phyloP scores from a whole-genome alignment of 1,140 invertebrate species.

The Aphidius ervi region DNA sequence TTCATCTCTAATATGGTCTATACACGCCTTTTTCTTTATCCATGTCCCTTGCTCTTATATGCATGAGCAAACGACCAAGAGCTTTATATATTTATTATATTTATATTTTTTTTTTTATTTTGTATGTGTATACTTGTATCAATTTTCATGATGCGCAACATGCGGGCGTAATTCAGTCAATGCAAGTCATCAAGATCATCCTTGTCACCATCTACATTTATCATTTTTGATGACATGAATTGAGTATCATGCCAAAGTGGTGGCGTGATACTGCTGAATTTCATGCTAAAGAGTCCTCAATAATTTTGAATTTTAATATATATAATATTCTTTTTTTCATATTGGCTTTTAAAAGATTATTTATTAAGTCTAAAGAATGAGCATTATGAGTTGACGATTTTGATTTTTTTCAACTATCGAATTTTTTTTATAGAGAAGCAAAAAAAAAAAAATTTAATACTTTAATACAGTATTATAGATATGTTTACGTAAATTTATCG shows the following conservation, averaged over 20 bases:
- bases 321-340: neutral
- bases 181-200: constrained; percentile 45
- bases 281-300: constrained; percentile 29
- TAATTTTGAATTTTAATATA: constrained; percentile 4
- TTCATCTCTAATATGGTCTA: constrained; percentile 25
- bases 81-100: constrained; percentile 29
- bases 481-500: constrained; percentile 48
- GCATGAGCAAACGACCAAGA: neutral
- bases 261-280: constrained; percentile 40
- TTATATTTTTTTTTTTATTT: too few relatives aligned
- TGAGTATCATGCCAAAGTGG: constrained; percentile 39
- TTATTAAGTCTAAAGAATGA: too few relatives aligned
- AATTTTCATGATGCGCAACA: constrained; percentile 30
- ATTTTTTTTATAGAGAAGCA: too few relatives aligned
- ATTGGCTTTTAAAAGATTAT: neutral
- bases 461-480: constrained; percentile 33
- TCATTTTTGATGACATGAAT: constrained; percentile 37
- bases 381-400: too few relatives aligned
- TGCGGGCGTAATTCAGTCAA: constrained; percentile 39
- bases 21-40: constrained; percentile 13
- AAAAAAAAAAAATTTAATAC: too few relatives aligned
- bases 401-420: too few relatives aligned
- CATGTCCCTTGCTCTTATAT: constrained; percentile 2
- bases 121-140: neutral
- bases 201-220: constrained; percentile 26